These are phyloP conservation scores for Hozukius guyotensis DNA, from an alignment of 2,797 vertebrate species.

Conservation along the genomic window DNA sequence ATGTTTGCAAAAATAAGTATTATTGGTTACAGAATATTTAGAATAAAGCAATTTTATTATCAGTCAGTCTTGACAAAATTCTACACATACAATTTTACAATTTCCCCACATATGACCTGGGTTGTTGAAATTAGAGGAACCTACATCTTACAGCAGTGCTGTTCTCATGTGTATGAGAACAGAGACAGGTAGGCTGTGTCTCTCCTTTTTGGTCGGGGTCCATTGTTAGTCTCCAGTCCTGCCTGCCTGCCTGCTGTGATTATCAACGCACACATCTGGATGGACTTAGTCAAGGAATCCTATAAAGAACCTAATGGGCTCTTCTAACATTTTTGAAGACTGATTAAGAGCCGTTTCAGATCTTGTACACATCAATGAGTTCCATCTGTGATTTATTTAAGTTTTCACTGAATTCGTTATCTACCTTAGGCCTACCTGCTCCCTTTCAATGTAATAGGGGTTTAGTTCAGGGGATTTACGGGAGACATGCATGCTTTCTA, in stretches of 20 bases:
- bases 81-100: background rate
- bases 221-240: slow-evolving; percentile 69
- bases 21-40: background rate
- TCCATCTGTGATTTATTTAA: slow-evolving; percentile 77
- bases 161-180: slow-evolving; percentile 38
- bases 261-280: slow-evolving; percentile 81
- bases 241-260: slow-evolving; percentile 69
- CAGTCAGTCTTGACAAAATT: background rate
- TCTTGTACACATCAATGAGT: slow-evolving; percentile 76
- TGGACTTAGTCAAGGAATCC: slow-evolving; percentile 79
- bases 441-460: slow-evolving; percentile 28
- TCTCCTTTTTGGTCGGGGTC: slow-evolving; percentile 39
- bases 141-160: slow-evolving; percentile 8
- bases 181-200: slow-evolving; percentile 41
- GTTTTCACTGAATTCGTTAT: slow-evolving; percentile 61
- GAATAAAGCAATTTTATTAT: background rate
- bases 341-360: slow-evolving; percentile 79
- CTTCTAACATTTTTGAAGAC: slow-evolving; percentile 75
- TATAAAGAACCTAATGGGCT: slow-evolving; percentile 81
- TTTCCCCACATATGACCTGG: background rate
- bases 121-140: slow-evolving; percentile 13
- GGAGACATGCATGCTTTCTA: background rate
- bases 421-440: slow-evolving; percentile 32
- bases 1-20: background rate
- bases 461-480: background rate